Evolutionary conservation across 2,113 vertebrate genomes (phyloP).

Genomic region (Osmerus mordax): DNA sequence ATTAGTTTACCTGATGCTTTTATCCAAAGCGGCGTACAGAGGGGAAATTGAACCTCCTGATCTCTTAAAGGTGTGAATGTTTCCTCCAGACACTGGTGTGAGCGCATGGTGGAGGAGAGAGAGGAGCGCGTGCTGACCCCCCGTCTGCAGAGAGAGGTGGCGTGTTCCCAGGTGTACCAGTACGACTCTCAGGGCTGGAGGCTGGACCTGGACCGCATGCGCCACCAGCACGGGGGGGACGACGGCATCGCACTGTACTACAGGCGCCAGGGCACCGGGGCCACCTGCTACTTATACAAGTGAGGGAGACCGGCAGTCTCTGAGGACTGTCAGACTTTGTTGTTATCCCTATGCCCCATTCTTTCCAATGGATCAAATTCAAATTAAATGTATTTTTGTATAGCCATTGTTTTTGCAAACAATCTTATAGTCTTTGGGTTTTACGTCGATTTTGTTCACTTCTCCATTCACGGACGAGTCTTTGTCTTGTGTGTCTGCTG

Average conservation of each 20-base stretch:
- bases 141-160: constrained; percentile 72
- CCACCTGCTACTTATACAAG: constrained; percentile 82
- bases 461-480: no score
- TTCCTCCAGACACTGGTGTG: constrained; percentile 80
- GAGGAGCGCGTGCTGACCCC: constrained; percentile 72
- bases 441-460: no score
- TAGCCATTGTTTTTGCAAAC: no score
- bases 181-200: constrained; percentile 80
- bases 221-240: constrained; percentile 48
- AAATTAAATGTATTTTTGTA: no score
- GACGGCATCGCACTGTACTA: constrained; percentile 63
- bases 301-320: constrained; percentile 57
- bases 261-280: constrained; percentile 43
- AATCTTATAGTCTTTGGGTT: no score
- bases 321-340: not conserved
- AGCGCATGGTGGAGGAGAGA: constrained; percentile 59
- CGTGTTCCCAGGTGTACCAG: constrained; percentile 78
- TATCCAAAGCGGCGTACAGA: no score
- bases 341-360: no score
- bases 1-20: no score
- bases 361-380: no score
- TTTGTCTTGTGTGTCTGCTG: no score
- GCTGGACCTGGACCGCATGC: constrained; percentile 74
- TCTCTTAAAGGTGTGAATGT: not conserved
- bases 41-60: no score